Evolutionary conservation across 1,140 invertebrate species (phyloP).

Genomic region (Hetaerina americana): DNA sequence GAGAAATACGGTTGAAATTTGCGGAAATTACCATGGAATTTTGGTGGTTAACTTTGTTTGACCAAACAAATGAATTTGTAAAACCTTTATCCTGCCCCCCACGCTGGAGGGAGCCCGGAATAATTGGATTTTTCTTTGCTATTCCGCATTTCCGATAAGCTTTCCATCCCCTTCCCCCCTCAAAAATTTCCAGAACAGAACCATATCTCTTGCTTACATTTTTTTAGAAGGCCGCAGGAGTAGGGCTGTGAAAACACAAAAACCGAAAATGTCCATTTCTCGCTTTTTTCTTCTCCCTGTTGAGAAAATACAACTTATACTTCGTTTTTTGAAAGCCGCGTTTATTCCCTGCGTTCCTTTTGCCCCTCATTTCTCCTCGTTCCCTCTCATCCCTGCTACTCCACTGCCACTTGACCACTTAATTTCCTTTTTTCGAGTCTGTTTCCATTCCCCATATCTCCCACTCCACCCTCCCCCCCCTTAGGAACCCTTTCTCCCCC

Average conservation of each 20-base stretch:
- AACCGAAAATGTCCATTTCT: neutral
- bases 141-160: neutral
- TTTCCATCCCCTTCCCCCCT: neutral
- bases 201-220: neutral
- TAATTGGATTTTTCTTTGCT: neutral
- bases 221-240: too few relatives aligned
- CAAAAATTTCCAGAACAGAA: neutral
- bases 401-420: neutral
- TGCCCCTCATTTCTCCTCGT: neutral
- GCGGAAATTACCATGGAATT: too few relatives aligned
- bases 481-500: neutral
- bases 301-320: neutral
- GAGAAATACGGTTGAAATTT: too few relatives aligned
- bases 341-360: neutral
- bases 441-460: neutral
- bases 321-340: neutral
- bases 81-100: neutral
- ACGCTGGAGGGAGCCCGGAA: neutral
- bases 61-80: neutral
- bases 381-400: too few relatives aligned
- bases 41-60: too few relatives aligned
- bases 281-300: neutral
- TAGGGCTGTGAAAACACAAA: too few relatives aligned
- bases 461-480: neutral
- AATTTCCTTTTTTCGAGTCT: neutral